Base-by-base conservation (phyloP, 1,140 invertebrate species). In the Drosophila tsacasi region DNA sequence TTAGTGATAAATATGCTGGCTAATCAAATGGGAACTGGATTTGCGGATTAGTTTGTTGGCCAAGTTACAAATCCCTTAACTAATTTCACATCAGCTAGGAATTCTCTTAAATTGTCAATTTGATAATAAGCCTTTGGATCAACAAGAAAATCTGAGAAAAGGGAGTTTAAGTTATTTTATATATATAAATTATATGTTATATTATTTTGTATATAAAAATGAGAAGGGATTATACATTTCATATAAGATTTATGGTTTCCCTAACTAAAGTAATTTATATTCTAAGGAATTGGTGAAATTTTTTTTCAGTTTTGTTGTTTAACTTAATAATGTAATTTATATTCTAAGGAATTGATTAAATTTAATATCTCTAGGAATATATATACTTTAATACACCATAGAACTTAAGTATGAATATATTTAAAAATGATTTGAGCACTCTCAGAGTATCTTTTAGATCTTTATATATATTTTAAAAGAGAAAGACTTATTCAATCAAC, bases 1-100 rank as follows among this genome's bases (percentile, higher is more conserved):
- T 71, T 79, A 69, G 75, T 78, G 74, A 78, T 78, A 78, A 78
- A 76, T 76, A 75, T 75, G 59, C 68, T 75, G 71, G 71, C 71
- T 75, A 75, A 75, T 75, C 72, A 73, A 74, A 77, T 76, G 64
- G 63, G 49, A 68, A 76, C 64, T 67, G 54, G 63, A 76, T 77
- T 68, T 77, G 74, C 57, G 49, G 49, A 76, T 76, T 72, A 73
- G 12, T 30, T 46, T 30, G 66, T 39, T 35, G 52, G 27, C 25
- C 67, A 37, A 73, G 52, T 40, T 40, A 73, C 67, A 73, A 73
- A 73, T 73, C 46, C 69, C 37, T 39, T 23, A 8, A 42, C 69
- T 73, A 73, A 73, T 73, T 71, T 69, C 15, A 39, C 63, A 23
- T 47, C 27, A 61, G 47, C 19, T 10, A 10, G 13, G 32, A 37